Evolutionary conservation across 1,140 invertebrate genomes (phyloP).

Genomic region (Eumeta japonica): DNA sequence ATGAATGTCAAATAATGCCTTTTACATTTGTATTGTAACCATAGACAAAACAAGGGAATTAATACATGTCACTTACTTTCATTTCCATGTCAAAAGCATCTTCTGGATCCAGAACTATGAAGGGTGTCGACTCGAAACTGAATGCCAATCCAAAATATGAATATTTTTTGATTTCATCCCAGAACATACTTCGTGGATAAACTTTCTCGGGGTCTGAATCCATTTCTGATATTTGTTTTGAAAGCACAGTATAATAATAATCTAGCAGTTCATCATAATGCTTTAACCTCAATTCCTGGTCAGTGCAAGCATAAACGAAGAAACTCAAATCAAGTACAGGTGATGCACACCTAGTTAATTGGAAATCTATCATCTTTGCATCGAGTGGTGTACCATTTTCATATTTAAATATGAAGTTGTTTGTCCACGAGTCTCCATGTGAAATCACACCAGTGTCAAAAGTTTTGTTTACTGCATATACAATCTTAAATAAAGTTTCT

Average conservation of each 20-base stretch:
- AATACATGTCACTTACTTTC: too few species aligned
- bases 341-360: conserved; percentile 64
- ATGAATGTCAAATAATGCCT: too few species aligned
- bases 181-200: conserved; percentile 46
- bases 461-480: conserved; percentile 24
- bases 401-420: conserved; percentile 67
- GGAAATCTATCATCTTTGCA: conserved; percentile 69
- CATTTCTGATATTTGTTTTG: conserved; percentile 43
- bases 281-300: conserved; percentile 46
- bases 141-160: conserved; percentile 56
- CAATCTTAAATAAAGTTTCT: conserved; percentile 39
- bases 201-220: conserved; percentile 56
- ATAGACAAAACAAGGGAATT: too few species aligned
- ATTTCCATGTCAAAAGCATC: conserved; percentile 64
- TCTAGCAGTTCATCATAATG: conserved; percentile 55
- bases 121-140: conserved; percentile 59
- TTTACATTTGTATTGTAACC: too few species aligned
- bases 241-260: conserved; percentile 52
- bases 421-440: conserved; percentile 73
- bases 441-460: conserved; percentile 58
- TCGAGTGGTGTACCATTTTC: conserved; percentile 39
- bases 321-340: conserved; percentile 63
- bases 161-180: conserved; percentile 51
- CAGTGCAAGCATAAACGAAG: conserved; percentile 62
- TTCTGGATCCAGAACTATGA: conserved; percentile 60